These are phyloP conservation scores for Microctonus aethiopoides DNA, from an alignment of 2,888 invertebrate genomes.

Conservation along the genomic window DNA sequence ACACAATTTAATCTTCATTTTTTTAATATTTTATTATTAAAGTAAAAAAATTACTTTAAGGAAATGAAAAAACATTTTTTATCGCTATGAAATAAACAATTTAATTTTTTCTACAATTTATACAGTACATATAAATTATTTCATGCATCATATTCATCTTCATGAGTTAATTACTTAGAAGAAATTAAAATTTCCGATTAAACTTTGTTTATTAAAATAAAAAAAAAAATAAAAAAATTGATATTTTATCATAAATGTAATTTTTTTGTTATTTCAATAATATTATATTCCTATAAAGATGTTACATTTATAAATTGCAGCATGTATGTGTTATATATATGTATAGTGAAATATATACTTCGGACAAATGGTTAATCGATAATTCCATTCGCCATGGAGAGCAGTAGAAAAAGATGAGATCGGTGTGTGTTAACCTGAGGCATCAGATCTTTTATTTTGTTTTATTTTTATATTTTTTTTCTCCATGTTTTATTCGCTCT, in stretches of 20 bases:
- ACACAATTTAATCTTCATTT: neutral
- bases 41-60: too few species aligned
- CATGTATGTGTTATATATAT: neutral
- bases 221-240: neutral
- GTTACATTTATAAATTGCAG: neutral
- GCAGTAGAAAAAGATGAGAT: neutral
- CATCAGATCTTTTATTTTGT: neutral
- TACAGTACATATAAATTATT: too few species aligned
- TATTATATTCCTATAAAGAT: conserved; percentile 7
- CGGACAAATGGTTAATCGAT: conserved; percentile 18
- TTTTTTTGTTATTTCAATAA: conserved; percentile 12
- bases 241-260: neutral
- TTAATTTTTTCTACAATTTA: too few species aligned
- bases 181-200: too few species aligned
- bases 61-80: too few species aligned
- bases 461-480: neutral
- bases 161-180: too few species aligned
- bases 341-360: neutral
- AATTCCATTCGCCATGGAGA: neutral
- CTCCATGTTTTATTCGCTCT: neutral
- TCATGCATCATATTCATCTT: too few species aligned
- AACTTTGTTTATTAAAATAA: neutral
- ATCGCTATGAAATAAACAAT: too few species aligned
- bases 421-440: neutral
- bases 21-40: too few species aligned